Percentiles rank a stretch among this genome's conserved stretches.
Conservation (phyloP, 2,888 invertebrate genomes). For the Mimumesa dahlbomi region DNA sequence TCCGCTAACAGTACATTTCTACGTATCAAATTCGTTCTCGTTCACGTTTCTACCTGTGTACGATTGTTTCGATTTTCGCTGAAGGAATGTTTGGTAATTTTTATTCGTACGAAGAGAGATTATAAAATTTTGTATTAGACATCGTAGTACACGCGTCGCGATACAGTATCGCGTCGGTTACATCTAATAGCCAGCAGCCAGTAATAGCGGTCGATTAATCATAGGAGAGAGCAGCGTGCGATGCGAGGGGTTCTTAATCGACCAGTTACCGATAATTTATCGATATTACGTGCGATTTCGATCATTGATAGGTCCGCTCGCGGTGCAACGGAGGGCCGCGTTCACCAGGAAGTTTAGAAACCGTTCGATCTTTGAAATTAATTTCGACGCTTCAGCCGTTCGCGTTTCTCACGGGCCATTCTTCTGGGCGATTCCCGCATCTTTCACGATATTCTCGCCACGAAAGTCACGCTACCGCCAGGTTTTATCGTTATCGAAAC, state of each 20-base stretch:
- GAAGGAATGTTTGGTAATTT: not conserved
- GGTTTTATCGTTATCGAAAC: constrained; percentile 52
- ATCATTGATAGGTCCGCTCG: constrained; percentile 2
- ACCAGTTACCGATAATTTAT: constrained; percentile 45
- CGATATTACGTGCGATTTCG: constrained; percentile 47
- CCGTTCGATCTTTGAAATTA: not conserved
- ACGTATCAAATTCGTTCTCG: no score
- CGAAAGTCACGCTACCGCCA: not conserved
- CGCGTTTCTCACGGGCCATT: no score
- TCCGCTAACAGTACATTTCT: no score
- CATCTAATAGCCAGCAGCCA: not conserved
- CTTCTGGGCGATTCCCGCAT: no score
- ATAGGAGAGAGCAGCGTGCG: not conserved
- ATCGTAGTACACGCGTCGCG: not conserved
- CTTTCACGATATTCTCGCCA: no score
- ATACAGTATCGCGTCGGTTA: not conserved
- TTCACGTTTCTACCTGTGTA: no score
- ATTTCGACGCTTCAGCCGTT: no score
- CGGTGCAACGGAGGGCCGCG: not conserved
- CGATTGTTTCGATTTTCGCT: no score
- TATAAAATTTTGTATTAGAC: not conserved
- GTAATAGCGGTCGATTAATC: constrained; percentile 23
- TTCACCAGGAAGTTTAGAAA: not conserved
- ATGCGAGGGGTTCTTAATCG: constrained; percentile 38
- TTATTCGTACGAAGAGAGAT: not conserved